Conservation (phyloP, 2,797 vertebrate genomes). For the Clamator glandarius region DNA sequence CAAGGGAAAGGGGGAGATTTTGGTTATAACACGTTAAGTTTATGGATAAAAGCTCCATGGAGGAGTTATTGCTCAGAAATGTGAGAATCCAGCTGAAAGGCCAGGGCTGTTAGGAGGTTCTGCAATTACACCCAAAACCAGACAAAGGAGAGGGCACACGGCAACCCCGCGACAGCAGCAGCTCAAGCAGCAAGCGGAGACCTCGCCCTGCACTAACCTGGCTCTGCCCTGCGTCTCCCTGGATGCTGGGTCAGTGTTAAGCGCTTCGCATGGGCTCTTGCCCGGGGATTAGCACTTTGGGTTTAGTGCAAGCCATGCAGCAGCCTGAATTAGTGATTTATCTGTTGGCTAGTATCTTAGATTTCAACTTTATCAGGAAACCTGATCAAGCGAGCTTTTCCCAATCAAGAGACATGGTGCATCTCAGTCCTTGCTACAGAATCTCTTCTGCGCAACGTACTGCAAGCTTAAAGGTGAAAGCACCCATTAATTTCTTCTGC, state of each 20-base stretch:
- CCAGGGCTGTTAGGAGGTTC: not conserved
- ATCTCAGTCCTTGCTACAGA: conserved; percentile 49
- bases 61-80: not conserved
- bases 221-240: not conserved
- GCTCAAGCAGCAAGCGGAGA: not conserved
- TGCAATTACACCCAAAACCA: not conserved
- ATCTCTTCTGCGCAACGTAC: conserved; percentile 61
- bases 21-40: not conserved
- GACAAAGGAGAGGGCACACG: not conserved
- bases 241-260: not conserved
- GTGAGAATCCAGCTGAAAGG: not conserved
- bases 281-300: not conserved
- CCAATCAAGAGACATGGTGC: not conserved
- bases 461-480: conserved; percentile 68
- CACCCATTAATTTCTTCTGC: conserved; percentile 72
- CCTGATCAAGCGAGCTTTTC: conserved; percentile 27
- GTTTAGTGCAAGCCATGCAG: conserved; percentile 51
- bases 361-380: conserved; percentile 39
- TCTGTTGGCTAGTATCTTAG: conserved; percentile 10
- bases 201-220: not conserved
- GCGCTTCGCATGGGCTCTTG: not conserved
- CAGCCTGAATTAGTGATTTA: conserved; percentile 33
- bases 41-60: not conserved
- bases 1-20: too few species aligned
- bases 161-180: not conserved